Evolutionary conservation across 2,797 vertebrate species (phyloP), one percentile per base, ranked within the genome.

Genomic region (Falco peregrinus): DNA sequence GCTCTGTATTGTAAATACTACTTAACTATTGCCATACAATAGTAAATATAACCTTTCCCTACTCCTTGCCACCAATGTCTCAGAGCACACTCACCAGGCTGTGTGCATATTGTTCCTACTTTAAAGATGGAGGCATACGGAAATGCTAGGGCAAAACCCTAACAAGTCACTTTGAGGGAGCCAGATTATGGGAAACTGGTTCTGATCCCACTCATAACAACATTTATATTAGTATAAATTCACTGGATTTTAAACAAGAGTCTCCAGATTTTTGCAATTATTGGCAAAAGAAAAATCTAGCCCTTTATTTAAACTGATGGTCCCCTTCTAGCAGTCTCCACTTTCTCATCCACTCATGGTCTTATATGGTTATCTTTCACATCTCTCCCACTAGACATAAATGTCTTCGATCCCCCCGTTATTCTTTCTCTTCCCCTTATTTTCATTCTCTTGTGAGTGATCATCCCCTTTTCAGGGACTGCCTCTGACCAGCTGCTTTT

Each of bases 401-500:
- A 48, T 35, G 41, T 43, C 33, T 54, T 82, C 74, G 69, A 89
- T 85, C 84, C 47, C 51, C 22, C 29, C 59, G 29, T 61, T 76
- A 81, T 77, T 60, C 56, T 10, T 39, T 71, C 47, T 82, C 81
- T 33, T n/a, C 21, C 16, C n/a, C 28, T 78, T 70, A 50, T 77
- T 95, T 91, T 90, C 67, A 31, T 85, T 53, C 78, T 76, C 90
- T 79, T 78, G 79, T 81, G 89, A 89, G 65, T 79, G 87, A 92
- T 96, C 85, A 87, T 75, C 59, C 90, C 81, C 54, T 87, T 70
- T 88, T 56, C 89, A 93, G 47, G 0, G 5, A 68, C 63, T 95
- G 70, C 82, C 75, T 92, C 84, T 95, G 91, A 96, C 85, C 94
- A 97, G 95, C 84, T 97, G 96, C 87, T 95, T 91, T 95, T 93